phyloP scores from a whole-genome alignment of 2,888 invertebrate species.

The Lasioglossum marginatum region DNA sequence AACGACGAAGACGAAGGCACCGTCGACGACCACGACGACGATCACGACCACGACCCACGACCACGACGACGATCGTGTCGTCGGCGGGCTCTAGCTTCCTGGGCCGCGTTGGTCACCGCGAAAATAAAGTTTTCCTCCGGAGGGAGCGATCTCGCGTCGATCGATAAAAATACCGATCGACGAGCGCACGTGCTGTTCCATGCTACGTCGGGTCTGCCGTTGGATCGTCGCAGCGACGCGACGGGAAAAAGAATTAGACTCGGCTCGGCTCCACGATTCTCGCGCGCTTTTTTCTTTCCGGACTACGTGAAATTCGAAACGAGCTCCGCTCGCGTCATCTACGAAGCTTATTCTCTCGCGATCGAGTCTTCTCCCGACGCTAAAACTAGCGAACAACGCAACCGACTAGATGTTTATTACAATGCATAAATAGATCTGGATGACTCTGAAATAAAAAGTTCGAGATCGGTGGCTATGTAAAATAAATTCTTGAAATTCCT shows the following conservation, averaged over 20 bases:
- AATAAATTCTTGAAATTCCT: not conserved
- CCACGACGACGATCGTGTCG: slow-evolving; percentile 35
- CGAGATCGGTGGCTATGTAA: not conserved
- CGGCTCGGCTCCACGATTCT: slow-evolving; percentile 1
- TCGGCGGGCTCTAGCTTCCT: slow-evolving; percentile 65
- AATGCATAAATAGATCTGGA: not conserved
- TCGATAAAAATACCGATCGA: slow-evolving; percentile 64
- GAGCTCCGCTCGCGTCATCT: not conserved
- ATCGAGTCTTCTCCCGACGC: not conserved
- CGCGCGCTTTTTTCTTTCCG: not conserved
- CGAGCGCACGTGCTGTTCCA: slow-evolving; percentile 15
- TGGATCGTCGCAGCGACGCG: not conserved
- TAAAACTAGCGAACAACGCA: not conserved
- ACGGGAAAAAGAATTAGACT: slow-evolving; percentile 2
- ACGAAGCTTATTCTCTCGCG: not conserved
- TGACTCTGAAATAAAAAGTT: not conserved
- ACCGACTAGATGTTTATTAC: not conserved
- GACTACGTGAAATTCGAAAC: slow-evolving; percentile 41
- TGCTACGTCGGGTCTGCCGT: not conserved
- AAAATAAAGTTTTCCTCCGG: slow-evolving; percentile 79
- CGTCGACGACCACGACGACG: slow-evolving; percentile 36
- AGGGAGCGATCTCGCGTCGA: slow-evolving; percentile 51
- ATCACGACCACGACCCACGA: slow-evolving; percentile 32
- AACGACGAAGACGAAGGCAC: slow-evolving; percentile 54
- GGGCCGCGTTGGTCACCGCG: slow-evolving; percentile 74